A percentile compares a stretch with the other conserved stretches of the same genome.
These are phyloP conservation scores for Archilochus colubris DNA, from an alignment of 2,113 vertebrate species.

Conservation along the genomic window DNA sequence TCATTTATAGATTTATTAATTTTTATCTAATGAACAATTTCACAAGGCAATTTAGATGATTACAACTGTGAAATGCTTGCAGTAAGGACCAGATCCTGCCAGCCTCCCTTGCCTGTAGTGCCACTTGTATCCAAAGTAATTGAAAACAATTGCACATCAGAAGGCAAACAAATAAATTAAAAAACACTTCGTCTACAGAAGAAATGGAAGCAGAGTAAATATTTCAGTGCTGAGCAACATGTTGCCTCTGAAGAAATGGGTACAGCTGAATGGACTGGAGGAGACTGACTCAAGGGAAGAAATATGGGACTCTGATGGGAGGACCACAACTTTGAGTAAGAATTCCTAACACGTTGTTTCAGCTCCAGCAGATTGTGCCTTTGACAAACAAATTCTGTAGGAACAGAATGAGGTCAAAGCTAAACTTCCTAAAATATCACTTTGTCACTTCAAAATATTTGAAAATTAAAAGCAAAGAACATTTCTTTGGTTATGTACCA, in stretches of 20 bases:
- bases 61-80: slow-evolving; percentile 46
- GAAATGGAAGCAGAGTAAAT: background rate
- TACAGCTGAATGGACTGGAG: background rate
- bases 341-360: background rate
- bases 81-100: slow-evolving; percentile 31
- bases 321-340: background rate
- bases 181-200: background rate
- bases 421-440: background rate
- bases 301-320: accelerated
- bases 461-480: background rate
- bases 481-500: accelerated
- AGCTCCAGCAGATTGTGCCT: background rate
- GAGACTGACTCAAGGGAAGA: background rate
- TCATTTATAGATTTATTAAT: slow-evolving; percentile 53
- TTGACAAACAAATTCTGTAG: background rate
- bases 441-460: background rate
- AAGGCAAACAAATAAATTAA: background rate
- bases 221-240: background rate
- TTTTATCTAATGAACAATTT: slow-evolving; percentile 64
- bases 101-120: background rate
- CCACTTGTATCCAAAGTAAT: slow-evolving; percentile 30
- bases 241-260: background rate
- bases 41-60: slow-evolving; percentile 52
- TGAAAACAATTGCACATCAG: slow-evolving; percentile 15
- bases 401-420: background rate